A percentile compares a stretch with the other conserved stretches of the same genome.
Conservation (phyloP, 2,113 vertebrate species). For the Protomyctophum bolini region DNA sequence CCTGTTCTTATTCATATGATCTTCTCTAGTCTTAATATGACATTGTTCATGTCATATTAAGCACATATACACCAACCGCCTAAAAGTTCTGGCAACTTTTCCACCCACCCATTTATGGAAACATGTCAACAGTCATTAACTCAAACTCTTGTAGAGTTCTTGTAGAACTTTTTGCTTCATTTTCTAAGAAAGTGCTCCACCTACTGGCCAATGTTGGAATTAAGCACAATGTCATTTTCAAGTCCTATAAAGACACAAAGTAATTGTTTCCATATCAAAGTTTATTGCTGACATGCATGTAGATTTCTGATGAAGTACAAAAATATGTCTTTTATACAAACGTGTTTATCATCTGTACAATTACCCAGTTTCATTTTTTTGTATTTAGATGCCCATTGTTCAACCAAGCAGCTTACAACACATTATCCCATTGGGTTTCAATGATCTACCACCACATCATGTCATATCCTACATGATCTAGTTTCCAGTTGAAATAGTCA, state of each 20-base stretch:
- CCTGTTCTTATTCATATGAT: background rate
- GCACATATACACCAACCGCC: background rate
- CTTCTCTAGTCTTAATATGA: background rate
- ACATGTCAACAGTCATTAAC: background rate
- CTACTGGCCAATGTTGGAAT: conserved; percentile 42
- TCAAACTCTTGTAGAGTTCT: background rate
- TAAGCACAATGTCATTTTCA: background rate
- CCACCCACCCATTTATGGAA: conserved; percentile 5
- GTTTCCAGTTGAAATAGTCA: conserved; percentile 76
- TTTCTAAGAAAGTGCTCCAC: conserved; percentile 51
- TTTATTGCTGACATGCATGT: conserved; percentile 99
- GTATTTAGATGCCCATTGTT: conserved; percentile 72
- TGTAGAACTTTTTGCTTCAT: background rate
- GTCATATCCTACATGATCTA: conserved; percentile 50
- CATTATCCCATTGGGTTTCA: conserved; percentile 70
- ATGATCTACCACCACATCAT: conserved; percentile 55
- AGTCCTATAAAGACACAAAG: background rate
- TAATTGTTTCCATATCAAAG: conserved; percentile 81
- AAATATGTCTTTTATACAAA: conserved; percentile 99
- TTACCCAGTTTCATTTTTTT: conserved; percentile 77
- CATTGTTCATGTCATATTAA: background rate
- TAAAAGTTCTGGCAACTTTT: background rate
- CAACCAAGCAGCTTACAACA: conserved; percentile 77
- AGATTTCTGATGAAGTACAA: conserved; percentile 95
- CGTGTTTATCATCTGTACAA: conserved; percentile 88